phyloP scores from a whole-genome alignment of 2,113 vertebrate genomes.

The Thomomys bottae region DNA sequence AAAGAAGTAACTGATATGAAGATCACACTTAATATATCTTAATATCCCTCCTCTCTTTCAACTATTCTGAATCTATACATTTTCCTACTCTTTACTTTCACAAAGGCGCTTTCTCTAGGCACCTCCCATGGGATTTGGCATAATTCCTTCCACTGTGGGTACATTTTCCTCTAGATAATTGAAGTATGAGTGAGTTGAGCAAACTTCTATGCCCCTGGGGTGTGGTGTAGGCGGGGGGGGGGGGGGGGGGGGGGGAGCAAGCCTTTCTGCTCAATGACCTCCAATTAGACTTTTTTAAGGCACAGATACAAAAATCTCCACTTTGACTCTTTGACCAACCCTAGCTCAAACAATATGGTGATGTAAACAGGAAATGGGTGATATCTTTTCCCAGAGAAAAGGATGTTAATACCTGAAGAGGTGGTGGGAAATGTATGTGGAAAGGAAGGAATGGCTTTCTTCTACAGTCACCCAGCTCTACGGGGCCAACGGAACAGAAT shows the following conservation, averaged over 20 bases:
- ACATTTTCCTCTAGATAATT: neutral
- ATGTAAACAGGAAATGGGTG: neutral
- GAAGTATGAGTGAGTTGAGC: neutral
- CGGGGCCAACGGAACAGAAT: neutral
- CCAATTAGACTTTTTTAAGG: neutral
- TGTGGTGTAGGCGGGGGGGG: no score
- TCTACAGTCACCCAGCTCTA: neutral
- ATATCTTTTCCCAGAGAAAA: neutral
- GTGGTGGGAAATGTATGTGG: neutral
- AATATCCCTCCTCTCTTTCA: neutral
- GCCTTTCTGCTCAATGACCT: neutral
- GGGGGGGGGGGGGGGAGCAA: no score
- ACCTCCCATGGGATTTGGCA: neutral
- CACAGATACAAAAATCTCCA: neutral
- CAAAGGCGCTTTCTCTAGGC: neutral
- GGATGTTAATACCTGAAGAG: neutral
- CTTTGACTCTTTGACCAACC: neutral
- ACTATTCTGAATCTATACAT: neutral
- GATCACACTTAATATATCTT: neutral
- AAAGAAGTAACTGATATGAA: neutral
- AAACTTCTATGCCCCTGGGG: neutral
- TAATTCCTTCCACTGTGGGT: neutral
- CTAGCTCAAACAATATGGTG: neutral
- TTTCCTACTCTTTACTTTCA: neutral
- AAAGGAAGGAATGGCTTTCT: neutral